These are phyloP conservation scores for Spizella passerina DNA, from an alignment of 2,797 vertebrate species.

Conservation along the genomic window DNA sequence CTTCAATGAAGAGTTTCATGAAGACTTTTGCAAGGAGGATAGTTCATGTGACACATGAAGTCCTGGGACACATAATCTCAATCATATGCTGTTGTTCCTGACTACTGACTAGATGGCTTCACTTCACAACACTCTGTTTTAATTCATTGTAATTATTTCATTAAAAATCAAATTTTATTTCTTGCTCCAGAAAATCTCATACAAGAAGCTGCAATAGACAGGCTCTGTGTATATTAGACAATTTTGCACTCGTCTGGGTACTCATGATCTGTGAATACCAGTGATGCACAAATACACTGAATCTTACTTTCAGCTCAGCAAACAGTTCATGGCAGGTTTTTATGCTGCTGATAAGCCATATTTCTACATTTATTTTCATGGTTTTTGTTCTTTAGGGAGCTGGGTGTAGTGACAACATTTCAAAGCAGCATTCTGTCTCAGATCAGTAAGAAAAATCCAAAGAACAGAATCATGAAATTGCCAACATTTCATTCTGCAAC, in stretches of 20 bases:
- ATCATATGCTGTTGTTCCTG: not conserved
- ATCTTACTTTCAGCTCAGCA: not conserved
- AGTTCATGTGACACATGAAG: not conserved
- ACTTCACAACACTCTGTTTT: not conserved
- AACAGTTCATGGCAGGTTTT: not conserved
- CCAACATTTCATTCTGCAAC: not conserved
- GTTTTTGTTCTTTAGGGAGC: not conserved
- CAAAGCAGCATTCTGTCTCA: not conserved
- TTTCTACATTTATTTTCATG: not conserved
- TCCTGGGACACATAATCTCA: not conserved
- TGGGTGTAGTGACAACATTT: not conserved
- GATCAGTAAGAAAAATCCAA: not conserved
- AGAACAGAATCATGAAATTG: not conserved
- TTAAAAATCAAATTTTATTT: not conserved
- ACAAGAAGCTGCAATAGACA: not conserved
- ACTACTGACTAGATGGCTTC: not conserved
- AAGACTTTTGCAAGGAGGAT: not conserved
- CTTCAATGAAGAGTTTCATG: not conserved
- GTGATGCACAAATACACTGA: not conserved
- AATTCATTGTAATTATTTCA: not conserved
- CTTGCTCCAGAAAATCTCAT: not conserved
- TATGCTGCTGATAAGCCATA: not conserved
- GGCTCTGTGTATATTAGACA: not conserved
- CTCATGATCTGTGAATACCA: not conserved
- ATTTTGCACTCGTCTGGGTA: not conserved